phyloP scores from a whole-genome alignment of 2,888 invertebrate species.

The Ormyrus nitidulus region DNA sequence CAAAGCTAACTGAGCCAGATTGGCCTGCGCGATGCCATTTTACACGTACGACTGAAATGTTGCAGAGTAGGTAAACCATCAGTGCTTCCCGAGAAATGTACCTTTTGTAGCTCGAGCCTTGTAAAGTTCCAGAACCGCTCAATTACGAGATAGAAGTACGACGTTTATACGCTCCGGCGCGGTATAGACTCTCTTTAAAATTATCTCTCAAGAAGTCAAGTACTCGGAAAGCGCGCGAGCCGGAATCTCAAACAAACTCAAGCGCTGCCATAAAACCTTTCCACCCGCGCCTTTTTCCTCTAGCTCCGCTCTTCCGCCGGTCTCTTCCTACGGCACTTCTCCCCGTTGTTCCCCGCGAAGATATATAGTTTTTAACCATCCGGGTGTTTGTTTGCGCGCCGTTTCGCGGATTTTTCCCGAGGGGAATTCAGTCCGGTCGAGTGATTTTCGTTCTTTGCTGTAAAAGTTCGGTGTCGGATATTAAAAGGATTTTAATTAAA shows the following conservation, averaged over 20 bases:
- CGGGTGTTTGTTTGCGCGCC: too few relatives aligned
- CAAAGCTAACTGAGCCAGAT: too few relatives aligned
- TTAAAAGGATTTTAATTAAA: too few relatives aligned
- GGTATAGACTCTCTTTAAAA: conserved; percentile 41
- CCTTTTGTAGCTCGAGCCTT: not conserved
- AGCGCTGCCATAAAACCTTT: conserved; percentile 41
- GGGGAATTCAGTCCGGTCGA: too few relatives aligned
- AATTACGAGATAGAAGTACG: conserved; percentile 44
- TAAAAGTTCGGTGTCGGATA: too few relatives aligned
- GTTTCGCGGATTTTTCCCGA: too few relatives aligned
- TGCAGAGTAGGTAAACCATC: too few relatives aligned
- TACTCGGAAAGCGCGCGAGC: conserved; percentile 36
- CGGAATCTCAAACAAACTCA: conserved; percentile 49
- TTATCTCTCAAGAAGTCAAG: conserved; percentile 45
- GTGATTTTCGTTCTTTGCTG: too few relatives aligned
- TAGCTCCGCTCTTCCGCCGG: conserved; percentile 31
- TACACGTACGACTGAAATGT: too few relatives aligned
- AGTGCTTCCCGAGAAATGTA: too few relatives aligned
- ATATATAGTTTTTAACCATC: conserved; percentile 24
- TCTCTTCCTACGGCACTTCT: conserved; percentile 30
- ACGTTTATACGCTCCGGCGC: conserved; percentile 27
- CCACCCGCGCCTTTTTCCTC: conserved; percentile 26
- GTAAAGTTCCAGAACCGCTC: conserved; percentile 33
- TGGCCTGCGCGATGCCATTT: too few relatives aligned
- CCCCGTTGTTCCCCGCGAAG: not conserved